Conservation (phyloP, 2,888 invertebrate genomes). For the Disparrhopalites patrizii region DNA sequence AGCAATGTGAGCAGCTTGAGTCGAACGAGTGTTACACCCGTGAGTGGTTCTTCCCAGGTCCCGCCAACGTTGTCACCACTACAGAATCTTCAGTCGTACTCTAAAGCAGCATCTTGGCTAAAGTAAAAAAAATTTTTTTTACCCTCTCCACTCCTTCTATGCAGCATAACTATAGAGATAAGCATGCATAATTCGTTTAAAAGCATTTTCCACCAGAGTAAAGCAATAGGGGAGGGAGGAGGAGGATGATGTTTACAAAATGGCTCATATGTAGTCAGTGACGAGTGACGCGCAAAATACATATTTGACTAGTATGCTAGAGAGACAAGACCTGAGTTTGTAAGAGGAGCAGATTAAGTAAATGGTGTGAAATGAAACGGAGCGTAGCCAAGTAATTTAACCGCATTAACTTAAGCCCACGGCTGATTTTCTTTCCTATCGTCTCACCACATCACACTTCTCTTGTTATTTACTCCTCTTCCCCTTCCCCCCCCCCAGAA, state of each 20-base stretch:
- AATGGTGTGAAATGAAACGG: constrained; percentile 19
- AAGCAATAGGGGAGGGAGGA: neutral
- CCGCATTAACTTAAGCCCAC: constrained; percentile 8
- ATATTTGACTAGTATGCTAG: no score
- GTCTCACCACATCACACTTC: neutral
- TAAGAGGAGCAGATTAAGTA: neutral
- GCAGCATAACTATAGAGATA: neutral
- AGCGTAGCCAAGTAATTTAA: constrained; percentile 24
- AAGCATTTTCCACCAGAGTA: no score
- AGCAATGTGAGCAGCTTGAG: constrained; percentile 81
- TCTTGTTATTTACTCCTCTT: neutral
- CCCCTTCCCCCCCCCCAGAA: neutral
- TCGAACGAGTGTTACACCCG: constrained; percentile 64
- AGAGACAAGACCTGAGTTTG: neutral
- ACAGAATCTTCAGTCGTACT: constrained; percentile 34
- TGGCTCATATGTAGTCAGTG: neutral
- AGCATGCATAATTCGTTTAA: neutral
- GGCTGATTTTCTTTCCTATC: neutral
- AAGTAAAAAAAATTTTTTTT: constrained; percentile 37
- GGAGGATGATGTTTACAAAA: neutral
- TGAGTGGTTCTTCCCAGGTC: constrained; percentile 52
- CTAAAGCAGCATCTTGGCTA: constrained; percentile 47
- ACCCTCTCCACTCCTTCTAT: no score
- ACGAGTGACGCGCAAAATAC: neutral
- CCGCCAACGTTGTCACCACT: constrained; percentile 47